phyloP scores from a whole-genome alignment of 2,797 vertebrate species.

The Pangasius macronema region DNA sequence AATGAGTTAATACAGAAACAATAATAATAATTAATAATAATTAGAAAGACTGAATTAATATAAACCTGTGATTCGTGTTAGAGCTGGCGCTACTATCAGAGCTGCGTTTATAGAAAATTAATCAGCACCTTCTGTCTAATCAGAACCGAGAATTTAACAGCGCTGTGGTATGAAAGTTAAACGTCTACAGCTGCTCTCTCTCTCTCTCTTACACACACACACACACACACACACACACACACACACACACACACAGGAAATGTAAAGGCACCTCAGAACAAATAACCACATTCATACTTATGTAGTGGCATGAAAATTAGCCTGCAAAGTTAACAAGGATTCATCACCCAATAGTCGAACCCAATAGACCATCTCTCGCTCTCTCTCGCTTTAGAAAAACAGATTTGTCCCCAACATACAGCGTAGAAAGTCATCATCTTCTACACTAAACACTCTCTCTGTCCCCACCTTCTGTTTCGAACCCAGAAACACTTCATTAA shows the following conservation, averaged over 20 bases:
- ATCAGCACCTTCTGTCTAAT: neutral
- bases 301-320: conserved; percentile 1
- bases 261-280: neutral
- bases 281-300: neutral
- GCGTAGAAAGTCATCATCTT: neutral
- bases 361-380: neutral
- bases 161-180: neutral
- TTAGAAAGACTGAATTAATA: neutral
- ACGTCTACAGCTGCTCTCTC: conserved; percentile 1
- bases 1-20: neutral
- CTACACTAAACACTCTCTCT: conserved; percentile 14
- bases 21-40: too few relatives aligned
- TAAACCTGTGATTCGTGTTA: neutral
- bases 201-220: neutral
- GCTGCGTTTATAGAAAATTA: neutral
- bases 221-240: conserved; percentile 15
- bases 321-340: neutral
- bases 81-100: neutral
- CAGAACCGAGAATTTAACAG: neutral
- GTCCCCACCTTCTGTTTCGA: conserved; percentile 23
- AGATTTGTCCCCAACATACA: neutral
- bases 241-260: neutral
- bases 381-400: neutral
- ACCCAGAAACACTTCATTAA: conserved; percentile 22
- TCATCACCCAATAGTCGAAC: conserved; percentile 7